Evolutionary conservation across 1,140 invertebrate genomes (phyloP).

Genomic region (Apolygus lucorum): DNA sequence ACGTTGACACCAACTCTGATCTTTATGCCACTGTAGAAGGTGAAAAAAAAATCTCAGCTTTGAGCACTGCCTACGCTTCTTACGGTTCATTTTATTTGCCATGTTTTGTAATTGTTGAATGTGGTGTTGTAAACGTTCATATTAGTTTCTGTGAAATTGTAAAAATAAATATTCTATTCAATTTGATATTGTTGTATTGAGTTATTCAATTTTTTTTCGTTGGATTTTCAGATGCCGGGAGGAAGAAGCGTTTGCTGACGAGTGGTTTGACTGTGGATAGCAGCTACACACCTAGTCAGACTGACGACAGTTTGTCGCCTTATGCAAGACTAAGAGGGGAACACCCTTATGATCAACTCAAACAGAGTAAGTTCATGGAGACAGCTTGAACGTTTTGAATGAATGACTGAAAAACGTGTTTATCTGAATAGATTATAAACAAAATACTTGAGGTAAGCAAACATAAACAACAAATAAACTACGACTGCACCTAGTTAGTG

Average conservation of each 20-base stretch:
- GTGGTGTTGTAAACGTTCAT: too few species aligned
- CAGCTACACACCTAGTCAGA: conserved; percentile 31
- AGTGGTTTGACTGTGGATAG: conserved; percentile 29
- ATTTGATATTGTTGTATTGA: neutral
- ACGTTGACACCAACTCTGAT: conserved; percentile 37
- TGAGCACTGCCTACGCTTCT: too few species aligned
- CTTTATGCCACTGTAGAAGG: conserved; percentile 41
- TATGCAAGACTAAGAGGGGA: conserved; percentile 36
- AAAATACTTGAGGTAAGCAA: too few species aligned
- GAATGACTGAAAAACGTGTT: too few species aligned
- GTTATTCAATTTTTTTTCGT: neutral
- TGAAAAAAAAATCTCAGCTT: conserved; percentile 27
- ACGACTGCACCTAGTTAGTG: too few species aligned
- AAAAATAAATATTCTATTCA: too few species aligned
- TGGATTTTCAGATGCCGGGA: conserved; percentile 11
- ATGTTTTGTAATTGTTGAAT: too few species aligned
- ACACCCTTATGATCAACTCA: conserved; percentile 38
- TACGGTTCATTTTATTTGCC: too few species aligned
- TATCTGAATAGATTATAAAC: too few species aligned
- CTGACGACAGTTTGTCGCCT: conserved; percentile 35
- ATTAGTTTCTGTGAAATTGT: too few species aligned
- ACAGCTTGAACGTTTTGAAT: conserved; percentile 4
- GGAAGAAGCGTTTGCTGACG: conserved; percentile 23
- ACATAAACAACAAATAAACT: too few species aligned
- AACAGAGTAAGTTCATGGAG: too few species aligned